These are phyloP conservation scores for Nematolebias whitei DNA, from an alignment of 2,113 vertebrate genomes.

Conservation along the genomic window DNA sequence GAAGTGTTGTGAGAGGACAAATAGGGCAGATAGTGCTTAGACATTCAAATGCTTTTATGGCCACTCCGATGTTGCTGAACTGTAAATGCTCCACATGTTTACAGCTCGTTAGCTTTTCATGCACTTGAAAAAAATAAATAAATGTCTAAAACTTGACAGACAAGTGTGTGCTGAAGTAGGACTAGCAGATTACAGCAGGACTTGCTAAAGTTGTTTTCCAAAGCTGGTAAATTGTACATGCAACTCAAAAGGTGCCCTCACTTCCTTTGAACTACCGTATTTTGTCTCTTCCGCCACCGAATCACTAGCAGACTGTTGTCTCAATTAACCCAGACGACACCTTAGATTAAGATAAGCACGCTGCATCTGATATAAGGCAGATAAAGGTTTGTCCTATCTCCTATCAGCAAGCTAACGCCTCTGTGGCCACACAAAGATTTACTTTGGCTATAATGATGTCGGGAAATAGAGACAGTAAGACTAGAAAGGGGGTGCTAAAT, in stretches of 20 bases:
- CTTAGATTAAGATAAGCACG: constrained; percentile 57
- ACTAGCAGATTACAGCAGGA: background rate
- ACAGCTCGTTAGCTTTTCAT: too few species aligned
- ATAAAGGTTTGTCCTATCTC: constrained; percentile 54
- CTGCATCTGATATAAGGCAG: constrained; percentile 47
- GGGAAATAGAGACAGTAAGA: constrained; percentile 4
- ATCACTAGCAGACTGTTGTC: constrained; percentile 50
- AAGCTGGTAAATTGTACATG: background rate
- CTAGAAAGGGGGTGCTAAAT: constrained; percentile 14
- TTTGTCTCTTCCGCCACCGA: constrained; percentile 10
- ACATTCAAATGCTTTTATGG: too few species aligned
- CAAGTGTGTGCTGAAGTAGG: background rate
- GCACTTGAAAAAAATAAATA: background rate
- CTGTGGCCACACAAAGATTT: constrained; percentile 9
- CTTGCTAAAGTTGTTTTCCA: background rate
- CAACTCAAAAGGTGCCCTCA: background rate
- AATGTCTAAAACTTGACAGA: background rate
- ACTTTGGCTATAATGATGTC: constrained; percentile 12
- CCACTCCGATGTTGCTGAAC: background rate
- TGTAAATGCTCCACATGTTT: background rate
- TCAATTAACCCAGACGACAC: constrained; percentile 64
- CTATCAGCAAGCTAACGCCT: constrained; percentile 39
- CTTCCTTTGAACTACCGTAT: background rate
- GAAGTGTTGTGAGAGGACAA: too few species aligned
- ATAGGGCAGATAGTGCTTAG: too few species aligned